phyloP scores from a whole-genome alignment of 2,797 vertebrate genomes.

The Delichon dasypus region DNA sequence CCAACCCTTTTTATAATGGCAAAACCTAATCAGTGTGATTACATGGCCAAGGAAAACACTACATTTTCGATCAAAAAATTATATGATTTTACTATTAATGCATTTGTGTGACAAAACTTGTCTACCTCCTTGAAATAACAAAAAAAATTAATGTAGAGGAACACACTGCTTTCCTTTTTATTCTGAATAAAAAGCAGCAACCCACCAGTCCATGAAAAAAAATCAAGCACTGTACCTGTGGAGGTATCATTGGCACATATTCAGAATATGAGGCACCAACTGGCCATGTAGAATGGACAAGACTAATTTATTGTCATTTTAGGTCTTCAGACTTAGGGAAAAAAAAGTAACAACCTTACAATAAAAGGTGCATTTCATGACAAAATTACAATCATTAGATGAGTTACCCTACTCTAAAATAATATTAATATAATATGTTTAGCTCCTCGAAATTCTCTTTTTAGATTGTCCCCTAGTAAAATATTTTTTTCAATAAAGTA shows the following conservation, averaged over 20 bases:
- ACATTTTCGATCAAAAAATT: not conserved
- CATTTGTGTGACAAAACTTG: not conserved
- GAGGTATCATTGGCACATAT: not conserved
- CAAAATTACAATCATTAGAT: conserved; percentile 1
- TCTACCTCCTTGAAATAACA: not conserved
- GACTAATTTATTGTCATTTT: not conserved
- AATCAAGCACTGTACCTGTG: not conserved
- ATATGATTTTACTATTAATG: not conserved
- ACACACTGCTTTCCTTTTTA: not conserved
- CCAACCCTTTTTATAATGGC: not conserved
- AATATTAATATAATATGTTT: conserved; percentile 12
- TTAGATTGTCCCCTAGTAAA: conserved; percentile 12
- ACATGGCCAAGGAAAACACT: not conserved
- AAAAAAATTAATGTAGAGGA: not conserved
- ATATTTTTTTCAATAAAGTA: conserved; percentile 37
- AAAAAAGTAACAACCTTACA: not conserved
- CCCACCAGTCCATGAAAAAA: not conserved
- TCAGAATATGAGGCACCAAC: not conserved
- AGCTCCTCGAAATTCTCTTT: conserved; percentile 37
- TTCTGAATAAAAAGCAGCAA: not conserved
- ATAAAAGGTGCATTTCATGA: not conserved
- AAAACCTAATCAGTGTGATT: not conserved
- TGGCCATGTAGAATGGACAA: not conserved
- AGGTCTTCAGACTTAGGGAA: not conserved
- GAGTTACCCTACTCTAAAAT: conserved; percentile 7